phyloP scores from a whole-genome alignment of 2,797 vertebrate genomes.

The Schizopygopsis pylzovi region DNA sequence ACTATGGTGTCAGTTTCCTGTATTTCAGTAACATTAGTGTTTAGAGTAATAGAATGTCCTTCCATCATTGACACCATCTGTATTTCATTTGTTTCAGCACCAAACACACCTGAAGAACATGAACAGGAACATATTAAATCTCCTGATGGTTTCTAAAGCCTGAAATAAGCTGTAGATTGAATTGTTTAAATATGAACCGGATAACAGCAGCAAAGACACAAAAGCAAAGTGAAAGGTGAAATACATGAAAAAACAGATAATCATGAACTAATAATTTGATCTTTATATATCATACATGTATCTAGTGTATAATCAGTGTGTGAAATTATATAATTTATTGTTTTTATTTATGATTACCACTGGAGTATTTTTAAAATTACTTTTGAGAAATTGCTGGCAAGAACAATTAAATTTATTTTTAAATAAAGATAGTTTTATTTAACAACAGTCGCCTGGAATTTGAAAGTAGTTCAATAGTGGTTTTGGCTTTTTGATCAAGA shows the following conservation, averaged over 20 bases:
- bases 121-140: not conserved
- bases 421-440: not conserved
- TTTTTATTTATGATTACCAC: no score
- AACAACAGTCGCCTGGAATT: not conserved
- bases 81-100: not conserved
- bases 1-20: accelerated
- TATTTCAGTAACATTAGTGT: not conserved
- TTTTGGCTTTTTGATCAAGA: not conserved
- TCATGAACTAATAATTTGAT: not conserved
- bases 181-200: not conserved
- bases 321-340: not conserved
- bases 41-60: no score
- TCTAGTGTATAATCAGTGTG: not conserved
- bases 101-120: not conserved
- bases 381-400: not conserved
- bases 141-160: not conserved
- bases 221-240: not conserved
- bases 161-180: not conserved
- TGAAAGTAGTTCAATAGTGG: not conserved
- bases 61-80: no score
- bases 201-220: not conserved
- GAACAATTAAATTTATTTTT: not conserved
- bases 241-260: not conserved
- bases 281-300: not conserved
- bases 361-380: no score